Percentiles rank a stretch among this genome's conserved stretches.
These are phyloP conservation scores for Drosophila tani DNA, from an alignment of 1,140 invertebrate species.

Conservation along the genomic window DNA sequence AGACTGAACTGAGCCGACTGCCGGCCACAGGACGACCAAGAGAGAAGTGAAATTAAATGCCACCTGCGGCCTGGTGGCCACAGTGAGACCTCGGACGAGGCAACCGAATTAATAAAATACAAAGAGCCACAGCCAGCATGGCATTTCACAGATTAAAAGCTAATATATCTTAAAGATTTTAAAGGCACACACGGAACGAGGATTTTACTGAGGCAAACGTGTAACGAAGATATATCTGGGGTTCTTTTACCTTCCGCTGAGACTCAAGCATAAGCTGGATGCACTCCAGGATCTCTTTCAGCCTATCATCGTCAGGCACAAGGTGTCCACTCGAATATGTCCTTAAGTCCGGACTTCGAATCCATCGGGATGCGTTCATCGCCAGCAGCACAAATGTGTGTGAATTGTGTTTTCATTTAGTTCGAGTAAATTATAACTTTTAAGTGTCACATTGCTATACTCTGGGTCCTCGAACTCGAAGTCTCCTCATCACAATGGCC, in stretches of 20 bases:
- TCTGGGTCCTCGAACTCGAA: conserved; percentile 13
- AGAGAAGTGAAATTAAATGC: conserved; percentile 46
- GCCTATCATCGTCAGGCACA: neutral
- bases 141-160: neutral
- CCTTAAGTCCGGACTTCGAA: neutral
- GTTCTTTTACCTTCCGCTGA: too few species aligned
- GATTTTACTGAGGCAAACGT: too few species aligned
- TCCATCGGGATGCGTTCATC: neutral
- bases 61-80: conserved; percentile 26
- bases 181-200: too few species aligned
- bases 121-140: neutral
- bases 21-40: conserved; percentile 28
- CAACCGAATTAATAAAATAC: neutral
- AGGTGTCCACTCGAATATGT: neutral
- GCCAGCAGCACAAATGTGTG: conserved; percentile 4
- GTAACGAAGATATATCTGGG: too few species aligned
- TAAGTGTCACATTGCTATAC: conserved; percentile 52
- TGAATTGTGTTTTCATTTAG: conserved; percentile 11
- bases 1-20: conserved; percentile 6
- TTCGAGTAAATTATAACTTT: conserved; percentile 54
- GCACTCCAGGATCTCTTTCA: too few species aligned
- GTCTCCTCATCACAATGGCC: conserved; percentile 18
- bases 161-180: neutral
- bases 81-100: conserved; percentile 19
- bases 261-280: too few species aligned